A percentile compares a stretch with the other conserved stretches of the same genome.
These are phyloP conservation scores for Drosophila mayaguana DNA, from an alignment of 2,888 invertebrate genomes.

Conservation along the genomic window DNA sequence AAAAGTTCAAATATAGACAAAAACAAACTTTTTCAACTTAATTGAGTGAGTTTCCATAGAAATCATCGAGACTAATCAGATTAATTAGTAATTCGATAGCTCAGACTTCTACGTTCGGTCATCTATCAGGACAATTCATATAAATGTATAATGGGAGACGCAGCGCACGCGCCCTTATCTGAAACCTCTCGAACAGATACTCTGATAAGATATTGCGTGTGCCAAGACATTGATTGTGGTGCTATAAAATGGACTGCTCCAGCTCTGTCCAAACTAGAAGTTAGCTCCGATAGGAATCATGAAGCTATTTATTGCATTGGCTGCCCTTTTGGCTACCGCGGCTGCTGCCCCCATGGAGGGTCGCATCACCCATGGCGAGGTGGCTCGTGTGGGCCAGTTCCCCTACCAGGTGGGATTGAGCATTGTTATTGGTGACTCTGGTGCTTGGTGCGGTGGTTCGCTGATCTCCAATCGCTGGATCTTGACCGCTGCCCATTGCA, in stretches of 20 bases:
- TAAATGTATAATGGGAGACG: not conserved
- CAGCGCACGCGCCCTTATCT: conserved; percentile 17
- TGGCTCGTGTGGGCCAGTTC: conserved; percentile 62
- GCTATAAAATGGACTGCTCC: conserved; percentile 31
- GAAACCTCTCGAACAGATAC: conserved; percentile 7
- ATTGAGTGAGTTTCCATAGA: not conserved
- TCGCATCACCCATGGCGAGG: conserved; percentile 66
- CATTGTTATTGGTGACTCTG: conserved; percentile 33
- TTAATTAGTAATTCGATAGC: conserved; percentile 9
- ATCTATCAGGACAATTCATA: conserved; percentile 1
- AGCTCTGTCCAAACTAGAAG: conserved; percentile 20
- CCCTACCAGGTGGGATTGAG: conserved; percentile 79
- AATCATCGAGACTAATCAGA: conserved; percentile 28
- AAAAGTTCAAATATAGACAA: not conserved
- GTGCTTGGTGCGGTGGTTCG: conserved; percentile 74
- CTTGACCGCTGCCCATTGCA: conserved; percentile 75
- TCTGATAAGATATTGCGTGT: conserved; percentile 35
- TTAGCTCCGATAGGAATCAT: conserved; percentile 27
- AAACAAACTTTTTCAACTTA: not conserved
- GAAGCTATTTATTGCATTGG: conserved; percentile 45
- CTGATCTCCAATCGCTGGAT: conserved; percentile 65
- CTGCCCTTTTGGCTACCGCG: conserved; percentile 39
- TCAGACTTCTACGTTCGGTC: not conserved
- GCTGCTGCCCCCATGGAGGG: conserved; percentile 52
- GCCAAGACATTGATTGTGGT: conserved; percentile 3